Conservation (phyloP, 2,797 vertebrate genomes). For the Crotalus adamanteus region DNA sequence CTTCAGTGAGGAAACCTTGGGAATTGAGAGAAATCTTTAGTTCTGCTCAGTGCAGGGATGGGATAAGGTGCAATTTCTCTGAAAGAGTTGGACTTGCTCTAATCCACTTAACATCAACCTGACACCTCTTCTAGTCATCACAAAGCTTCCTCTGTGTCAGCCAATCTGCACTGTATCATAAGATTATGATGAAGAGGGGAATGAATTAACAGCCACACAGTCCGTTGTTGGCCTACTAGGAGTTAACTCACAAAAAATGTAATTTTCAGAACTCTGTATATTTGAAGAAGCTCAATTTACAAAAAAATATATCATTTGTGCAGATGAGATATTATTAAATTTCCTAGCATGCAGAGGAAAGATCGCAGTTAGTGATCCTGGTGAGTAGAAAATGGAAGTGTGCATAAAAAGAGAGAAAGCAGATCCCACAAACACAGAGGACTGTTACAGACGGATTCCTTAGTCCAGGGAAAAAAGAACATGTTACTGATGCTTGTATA, state of each 20-base stretch:
- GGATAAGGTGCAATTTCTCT: not conserved
- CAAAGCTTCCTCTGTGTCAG: not conserved
- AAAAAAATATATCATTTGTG: not conserved
- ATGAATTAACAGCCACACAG: not conserved
- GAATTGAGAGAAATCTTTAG: not conserved
- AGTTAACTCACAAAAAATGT: not conserved
- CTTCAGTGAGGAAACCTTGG: not conserved
- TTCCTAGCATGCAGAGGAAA: not conserved
- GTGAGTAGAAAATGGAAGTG: not conserved
- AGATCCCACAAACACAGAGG: not conserved
- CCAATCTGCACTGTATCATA: not conserved
- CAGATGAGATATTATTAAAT: not conserved
- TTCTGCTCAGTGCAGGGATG: not conserved
- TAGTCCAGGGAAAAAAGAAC: not conserved
- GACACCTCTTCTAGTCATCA: not conserved
- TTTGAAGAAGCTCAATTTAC: not conserved
- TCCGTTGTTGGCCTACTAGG: not conserved
- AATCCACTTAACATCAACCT: not conserved
- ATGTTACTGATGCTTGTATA: not conserved
- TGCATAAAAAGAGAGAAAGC: not conserved
- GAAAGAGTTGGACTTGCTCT: not conserved
- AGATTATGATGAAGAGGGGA: not conserved
- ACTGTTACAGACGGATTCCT: not conserved
- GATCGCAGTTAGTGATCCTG: not conserved
- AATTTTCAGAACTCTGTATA: not conserved